Conservation (phyloP, 1,140 invertebrate species). For the Stegodyphus mimosarum region DNA sequence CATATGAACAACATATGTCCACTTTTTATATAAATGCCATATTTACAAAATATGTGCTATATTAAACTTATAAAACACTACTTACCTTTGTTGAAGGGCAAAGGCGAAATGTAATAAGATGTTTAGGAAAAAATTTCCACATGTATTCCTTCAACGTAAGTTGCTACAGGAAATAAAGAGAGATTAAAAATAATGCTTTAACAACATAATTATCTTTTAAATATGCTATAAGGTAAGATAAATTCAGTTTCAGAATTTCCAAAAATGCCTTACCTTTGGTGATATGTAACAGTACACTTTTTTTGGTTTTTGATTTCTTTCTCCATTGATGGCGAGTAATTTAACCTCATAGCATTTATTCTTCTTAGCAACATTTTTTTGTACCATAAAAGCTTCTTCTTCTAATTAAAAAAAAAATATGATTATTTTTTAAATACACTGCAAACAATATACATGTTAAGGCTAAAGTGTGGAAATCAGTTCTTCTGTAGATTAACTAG, state of each 20-base stretch:
- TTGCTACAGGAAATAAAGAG: conserved; percentile 71
- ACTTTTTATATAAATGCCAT: too few species aligned
- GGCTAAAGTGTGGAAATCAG: too few species aligned
- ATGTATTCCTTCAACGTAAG: conserved; percentile 92
- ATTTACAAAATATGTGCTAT: not conserved
- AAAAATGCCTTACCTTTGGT: conserved; percentile 67
- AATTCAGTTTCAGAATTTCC: not conserved
- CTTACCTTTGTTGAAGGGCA: conserved; percentile 89
- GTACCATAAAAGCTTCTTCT: conserved; percentile 83
- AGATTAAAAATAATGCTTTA: not conserved
- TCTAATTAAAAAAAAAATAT: conserved; percentile 70
- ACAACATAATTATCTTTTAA: not conserved
- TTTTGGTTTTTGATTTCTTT: conserved; percentile 79
- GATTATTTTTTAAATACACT: too few species aligned
- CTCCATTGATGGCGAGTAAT: conserved; percentile 79
- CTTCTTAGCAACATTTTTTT: conserved; percentile 86
- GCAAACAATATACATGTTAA: too few species aligned
- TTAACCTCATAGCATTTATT: conserved; percentile 88
- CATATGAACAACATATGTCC: too few species aligned
- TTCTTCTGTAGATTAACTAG: too few species aligned
- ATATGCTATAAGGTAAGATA: not conserved
- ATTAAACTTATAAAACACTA: not conserved
- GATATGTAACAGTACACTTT: conserved; percentile 85
- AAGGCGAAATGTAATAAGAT: conserved; percentile 89
- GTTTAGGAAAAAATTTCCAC: conserved; percentile 90